Base-by-base conservation (phyloP, 2,113 vertebrate species). In the Notiomystis cincta region DNA sequence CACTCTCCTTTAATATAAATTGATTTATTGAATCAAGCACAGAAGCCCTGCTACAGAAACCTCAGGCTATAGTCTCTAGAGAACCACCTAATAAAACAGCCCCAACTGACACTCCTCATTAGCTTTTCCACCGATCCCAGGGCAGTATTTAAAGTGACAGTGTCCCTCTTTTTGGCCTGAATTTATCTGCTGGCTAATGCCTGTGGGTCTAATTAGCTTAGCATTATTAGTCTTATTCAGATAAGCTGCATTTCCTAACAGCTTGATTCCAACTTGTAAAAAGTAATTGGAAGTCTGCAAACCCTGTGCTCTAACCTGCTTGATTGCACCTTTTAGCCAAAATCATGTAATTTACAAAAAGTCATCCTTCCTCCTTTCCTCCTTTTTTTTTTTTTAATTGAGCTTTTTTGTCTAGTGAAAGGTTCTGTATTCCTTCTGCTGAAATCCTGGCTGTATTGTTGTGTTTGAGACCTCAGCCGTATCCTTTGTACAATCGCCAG, bases 81-180 rank as follows among this genome's bases (percentile, higher is more conserved):
- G 97, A 95, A 67, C 95, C 90, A 95, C 96, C 97, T 97, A 96
- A 98, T 97, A 98, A 98, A 98, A 97, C 96, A 98, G 95, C 93
- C 93, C 95, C 96, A 90, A 97, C 94, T 97, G 98, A 97, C 96
- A 96, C 71, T 97, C 90, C 97, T 98, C 97, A 97, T 98, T 98
- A 98, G 96, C 96, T 97, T 97, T 97, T 95, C 96, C 87, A 88
- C 90, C 1, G 80, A 97, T 98, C 97, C 96, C 97, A 96, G 83
- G 97, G 95, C 97, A 97, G 95, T 89, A 95, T 97, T 98, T 98
- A 98, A 98, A 98, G 97, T 97, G 97, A 95, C 97, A 98, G 94
- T 95, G 91, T 95, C 96, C 96, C 97, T 98, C 97, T 97, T 97
- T 97, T 65, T 65, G 73, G 72, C 84, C 77, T 95, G 94, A 95